A percentile compares a stretch with the other conserved stretches of the same genome.
Conservation (phyloP, 2,888 invertebrate species). For the Trichopria drosophilae region DNA sequence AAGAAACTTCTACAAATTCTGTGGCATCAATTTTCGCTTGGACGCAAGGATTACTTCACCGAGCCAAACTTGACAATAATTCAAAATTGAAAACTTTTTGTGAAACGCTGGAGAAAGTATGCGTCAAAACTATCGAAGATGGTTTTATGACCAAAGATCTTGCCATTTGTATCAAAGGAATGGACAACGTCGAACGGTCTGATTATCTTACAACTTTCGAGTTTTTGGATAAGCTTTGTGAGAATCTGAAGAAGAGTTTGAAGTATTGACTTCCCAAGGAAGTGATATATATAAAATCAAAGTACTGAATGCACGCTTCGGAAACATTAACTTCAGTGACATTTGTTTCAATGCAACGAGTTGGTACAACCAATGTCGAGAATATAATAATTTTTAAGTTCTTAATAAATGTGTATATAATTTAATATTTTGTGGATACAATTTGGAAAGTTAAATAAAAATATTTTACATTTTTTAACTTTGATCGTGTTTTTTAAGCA, state of each 20-base stretch:
- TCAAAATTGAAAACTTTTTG: slow-evolving; percentile 75
- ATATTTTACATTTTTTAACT: no score
- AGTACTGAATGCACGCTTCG: no score
- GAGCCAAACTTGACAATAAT: slow-evolving; percentile 92
- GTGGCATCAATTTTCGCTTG: slow-evolving; percentile 99
- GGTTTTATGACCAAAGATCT: slow-evolving; percentile 98
- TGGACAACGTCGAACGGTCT: slow-evolving; percentile 71
- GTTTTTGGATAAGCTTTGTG: slow-evolving; percentile 92
- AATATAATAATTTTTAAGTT: no score
- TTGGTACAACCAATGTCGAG: no score
- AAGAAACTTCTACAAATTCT: slow-evolving; percentile 98
- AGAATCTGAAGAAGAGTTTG: slow-evolving; percentile 75
- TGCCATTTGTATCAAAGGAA: slow-evolving; percentile 96
- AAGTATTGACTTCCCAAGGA: slow-evolving; percentile 61
- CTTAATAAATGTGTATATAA: no score
- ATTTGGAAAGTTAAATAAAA: no score
- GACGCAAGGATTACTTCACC: slow-evolving; percentile 90
- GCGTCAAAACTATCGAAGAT: slow-evolving; percentile 91
- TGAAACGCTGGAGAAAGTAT: slow-evolving; percentile 84
- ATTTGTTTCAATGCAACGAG: no score
- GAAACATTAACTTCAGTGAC: no score
- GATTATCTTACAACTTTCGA: slow-evolving; percentile 98
- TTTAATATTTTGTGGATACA: no score
- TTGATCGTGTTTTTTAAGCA: no score
- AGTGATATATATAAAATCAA: no score